These are phyloP conservation scores for Aphidius gifuensis DNA, from an alignment of 1,140 invertebrate species.

Conservation along the genomic window DNA sequence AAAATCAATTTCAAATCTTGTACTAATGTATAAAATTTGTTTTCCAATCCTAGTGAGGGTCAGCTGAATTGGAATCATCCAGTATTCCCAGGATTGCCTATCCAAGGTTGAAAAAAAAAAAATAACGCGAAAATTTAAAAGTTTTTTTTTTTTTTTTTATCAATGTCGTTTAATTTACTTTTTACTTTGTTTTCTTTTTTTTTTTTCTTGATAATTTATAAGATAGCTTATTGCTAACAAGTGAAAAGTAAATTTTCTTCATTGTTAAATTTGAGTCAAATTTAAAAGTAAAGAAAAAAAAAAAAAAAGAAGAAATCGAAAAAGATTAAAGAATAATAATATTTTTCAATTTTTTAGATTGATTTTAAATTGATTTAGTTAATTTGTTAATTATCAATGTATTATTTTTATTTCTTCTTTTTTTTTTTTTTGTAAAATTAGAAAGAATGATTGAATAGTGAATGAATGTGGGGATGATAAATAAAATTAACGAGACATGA, in stretches of 20 bases:
- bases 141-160: no score
- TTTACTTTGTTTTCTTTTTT: conserved; percentile 16
- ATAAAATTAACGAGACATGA: conserved; percentile 59
- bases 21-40: conserved; percentile 54
- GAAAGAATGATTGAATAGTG: conserved; percentile 50
- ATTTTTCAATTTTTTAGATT: no score
- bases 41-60: conserved; percentile 53
- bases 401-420: no score
- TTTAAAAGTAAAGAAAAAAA: no score
- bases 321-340: no score
- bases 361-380: no score
- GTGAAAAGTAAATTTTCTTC: no score
- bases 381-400: no score
- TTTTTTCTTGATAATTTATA: conserved; percentile 6
- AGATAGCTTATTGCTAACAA: no score
- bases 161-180: not conserved
- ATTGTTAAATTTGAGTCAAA: no score
- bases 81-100: conserved; percentile 49
- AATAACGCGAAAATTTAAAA: conserved; percentile 37
- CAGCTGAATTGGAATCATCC: conserved; percentile 51
- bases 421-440: not conserved
- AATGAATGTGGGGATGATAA: conserved; percentile 42
- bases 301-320: no score
- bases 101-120: conserved; percentile 45
- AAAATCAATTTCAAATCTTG: conserved; percentile 36